Base-by-base conservation (phyloP, 2,888 invertebrate genomes). In the Spodoptera littoralis region DNA sequence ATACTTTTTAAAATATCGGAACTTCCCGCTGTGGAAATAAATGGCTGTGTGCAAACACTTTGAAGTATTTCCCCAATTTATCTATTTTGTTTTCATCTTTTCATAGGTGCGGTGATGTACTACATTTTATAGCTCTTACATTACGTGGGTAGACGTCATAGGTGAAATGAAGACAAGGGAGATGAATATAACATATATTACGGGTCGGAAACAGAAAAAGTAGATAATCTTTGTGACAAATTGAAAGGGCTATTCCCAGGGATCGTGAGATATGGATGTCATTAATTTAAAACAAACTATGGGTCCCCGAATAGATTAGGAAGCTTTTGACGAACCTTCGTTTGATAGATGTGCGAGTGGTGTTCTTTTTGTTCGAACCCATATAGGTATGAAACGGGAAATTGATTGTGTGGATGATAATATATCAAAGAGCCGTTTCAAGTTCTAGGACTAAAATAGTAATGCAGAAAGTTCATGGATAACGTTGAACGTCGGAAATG, bases 141-240 rank as follows among this genome's bases (percentile, higher is more conserved):
- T 74, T 47, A 57, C 53, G 43, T 58, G 44, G 58, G 60, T 36
- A 9, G 8, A 73, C 71, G 71, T 76, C 75, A 79, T 73, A 76
- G 72, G 68, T 66, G 62, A 65, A 73, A 79, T 76, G 74, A 80
- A 77, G 76, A 73, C 72, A 76, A 78, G 77, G 81, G 71, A 76
- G 76, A 84, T 80, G 82, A 80, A 84, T 79, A 82, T 79, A 81
- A 79, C 83, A 84, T 87, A 82, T 84, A 89, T 88, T 83, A 84
- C 80, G 73, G 76, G 83, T 81, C 81, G 81, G 83, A 82, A 86
- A 86, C 85, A 86, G 85, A 90, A 90, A 91, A 91, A 90, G 88
- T 86, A 86, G 86, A 88, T 87, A 90, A 91, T 91, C 89, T 90
- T 87, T 90, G 88, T 91, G 90, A 91, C 85, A 90, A 91, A 91